Percentiles rank a stretch among this genome's conserved stretches.
Evolutionary conservation across 2,113 vertebrate species (phyloP).

Genomic region (Chlamydotis undulata): DNA sequence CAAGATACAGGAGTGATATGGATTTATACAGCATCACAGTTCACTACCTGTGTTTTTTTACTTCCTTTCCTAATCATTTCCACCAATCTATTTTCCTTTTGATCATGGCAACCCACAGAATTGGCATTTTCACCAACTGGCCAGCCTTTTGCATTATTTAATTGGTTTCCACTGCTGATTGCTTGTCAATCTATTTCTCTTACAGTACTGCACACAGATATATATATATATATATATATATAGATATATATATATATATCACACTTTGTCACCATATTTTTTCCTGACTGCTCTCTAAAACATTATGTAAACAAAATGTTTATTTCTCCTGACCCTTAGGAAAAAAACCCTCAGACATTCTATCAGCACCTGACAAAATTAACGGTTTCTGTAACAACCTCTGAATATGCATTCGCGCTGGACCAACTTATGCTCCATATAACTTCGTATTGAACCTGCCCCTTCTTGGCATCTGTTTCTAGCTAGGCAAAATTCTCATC

Average conservation of each 20-base stretch:
- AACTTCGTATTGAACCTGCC: neutral
- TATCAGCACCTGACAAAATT: neutral
- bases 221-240: no score
- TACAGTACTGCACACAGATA: neutral
- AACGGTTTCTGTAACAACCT: neutral
- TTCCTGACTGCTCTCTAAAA: neutral
- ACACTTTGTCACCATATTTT: neutral
- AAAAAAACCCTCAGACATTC: neutral
- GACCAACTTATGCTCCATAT: neutral
- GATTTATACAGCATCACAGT: neutral
- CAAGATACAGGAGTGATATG: neutral
- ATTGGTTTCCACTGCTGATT: neutral
- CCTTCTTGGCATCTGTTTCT: neutral
- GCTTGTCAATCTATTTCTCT: neutral
- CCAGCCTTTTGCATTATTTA: neutral
- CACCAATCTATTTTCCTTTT: constrained; percentile 7
- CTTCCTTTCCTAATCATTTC: neutral
- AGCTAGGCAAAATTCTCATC: neutral
- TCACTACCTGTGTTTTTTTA: neutral
- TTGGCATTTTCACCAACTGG: neutral
- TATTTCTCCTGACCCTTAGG: neutral
- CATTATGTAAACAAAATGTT: neutral
- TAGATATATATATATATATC: neutral
- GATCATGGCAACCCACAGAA: neutral
- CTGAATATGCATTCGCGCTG: neutral